Evolutionary conservation across 1,140 invertebrate species (phyloP), one percentile per base, ranked within the genome.

Genomic region (Cecropterus lyciades): DNA sequence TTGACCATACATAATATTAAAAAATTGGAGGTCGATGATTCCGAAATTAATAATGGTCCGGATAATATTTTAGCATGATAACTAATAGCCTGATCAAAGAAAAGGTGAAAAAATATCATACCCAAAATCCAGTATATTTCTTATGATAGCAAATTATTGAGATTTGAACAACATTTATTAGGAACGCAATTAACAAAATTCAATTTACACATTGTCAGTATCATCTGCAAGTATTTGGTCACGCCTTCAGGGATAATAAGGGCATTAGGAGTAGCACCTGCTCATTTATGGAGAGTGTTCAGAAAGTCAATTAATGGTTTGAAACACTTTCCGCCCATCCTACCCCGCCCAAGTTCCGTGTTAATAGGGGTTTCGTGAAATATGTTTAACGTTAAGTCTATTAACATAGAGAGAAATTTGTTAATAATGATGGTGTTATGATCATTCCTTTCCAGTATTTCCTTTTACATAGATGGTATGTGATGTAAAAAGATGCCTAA

Each of bases 261-360:
- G 33, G 45, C 49, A 62, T 49, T 49, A 62, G 46, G n/a, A n/a
- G n/a, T n/a, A 62, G 11, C 67, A 69, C 67, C 67, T 64, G 67
- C 60, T 57, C 62, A 51, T 56, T 56, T n/a, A n/a, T 56, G 53
- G 37, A 17, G 40, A 17, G 17, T 51, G 33, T 57, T 59, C 30
- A n/a, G n/a, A 42, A 59, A 49, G 43, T 43, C 27, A 64, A 69
- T 69, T 69, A 49, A 69, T 64, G 60, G 59, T 8, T 62, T 37
- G 11, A 24, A 43, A 40, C 51, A 62, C 46, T 55, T 30, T 57
- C 67, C 67, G 67, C 67, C 53, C 60, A 40, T 52, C 49, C 30
- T n/a, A n/a, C 45, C 37, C 67, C 67, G 67, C 67, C 67, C 67
- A 56, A 69, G 57, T 37, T 60, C 30, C 45, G 15, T 11, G 33